These are phyloP conservation scores for Entelurus aequoreus DNA, from an alignment of 2,113 vertebrate genomes.

Conservation along the genomic window DNA sequence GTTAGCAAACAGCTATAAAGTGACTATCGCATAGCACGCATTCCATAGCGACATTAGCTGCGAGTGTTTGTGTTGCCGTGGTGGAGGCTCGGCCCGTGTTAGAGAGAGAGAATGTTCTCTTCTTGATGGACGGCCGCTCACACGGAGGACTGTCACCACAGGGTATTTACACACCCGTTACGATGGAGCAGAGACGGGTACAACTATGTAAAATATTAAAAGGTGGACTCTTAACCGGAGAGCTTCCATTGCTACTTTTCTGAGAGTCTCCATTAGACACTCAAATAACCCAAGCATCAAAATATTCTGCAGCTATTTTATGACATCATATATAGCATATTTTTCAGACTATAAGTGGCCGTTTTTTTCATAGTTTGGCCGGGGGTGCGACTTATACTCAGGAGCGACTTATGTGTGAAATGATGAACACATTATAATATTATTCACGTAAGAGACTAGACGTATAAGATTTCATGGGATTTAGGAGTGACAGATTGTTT, in stretches of 20 bases:
- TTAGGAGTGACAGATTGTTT: no score
- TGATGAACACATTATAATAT: no score
- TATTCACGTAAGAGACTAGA: no score
- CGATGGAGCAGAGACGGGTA: slow-evolving; percentile 48
- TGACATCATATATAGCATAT: no score
- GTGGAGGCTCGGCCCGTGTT: not conserved
- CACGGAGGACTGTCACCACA: slow-evolving; percentile 35
- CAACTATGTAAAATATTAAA: slow-evolving; percentile 57
- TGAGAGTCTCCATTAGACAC: slow-evolving; percentile 13
- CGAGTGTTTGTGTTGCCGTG: not conserved
- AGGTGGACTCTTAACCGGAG: slow-evolving; percentile 40
- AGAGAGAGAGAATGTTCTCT: not conserved
- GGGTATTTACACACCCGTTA: slow-evolving; percentile 39
- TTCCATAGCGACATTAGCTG: not conserved
- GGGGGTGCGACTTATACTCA: no score
- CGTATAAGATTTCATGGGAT: no score
- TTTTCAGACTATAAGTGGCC: no score
- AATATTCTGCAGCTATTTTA: no score
- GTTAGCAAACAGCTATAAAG: slow-evolving; percentile 35
- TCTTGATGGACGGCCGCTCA: no score
- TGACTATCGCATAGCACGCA: slow-evolving; percentile 29
- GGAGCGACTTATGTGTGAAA: no score
- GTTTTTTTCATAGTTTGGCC: no score
- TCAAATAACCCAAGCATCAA: not conserved
- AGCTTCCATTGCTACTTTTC: slow-evolving; percentile 10